Evolutionary conservation across 2,888 invertebrate species (phyloP).

Genomic region (Pachliopta kotzebuea): DNA sequence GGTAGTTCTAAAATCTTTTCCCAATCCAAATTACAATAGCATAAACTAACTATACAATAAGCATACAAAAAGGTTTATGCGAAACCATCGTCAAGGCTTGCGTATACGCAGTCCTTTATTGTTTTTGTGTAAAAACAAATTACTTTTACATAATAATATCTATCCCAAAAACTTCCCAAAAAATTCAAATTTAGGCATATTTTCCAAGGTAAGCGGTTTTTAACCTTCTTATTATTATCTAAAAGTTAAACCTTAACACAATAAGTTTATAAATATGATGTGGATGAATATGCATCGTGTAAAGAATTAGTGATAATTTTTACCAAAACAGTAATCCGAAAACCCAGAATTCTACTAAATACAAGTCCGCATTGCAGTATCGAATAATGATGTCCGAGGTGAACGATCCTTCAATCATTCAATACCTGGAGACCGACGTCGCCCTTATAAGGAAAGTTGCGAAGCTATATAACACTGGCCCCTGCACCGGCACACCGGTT

Average conservation of each 20-base stretch:
- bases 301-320: not conserved
- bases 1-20: too few species aligned
- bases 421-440: conserved; percentile 38
- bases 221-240: not conserved
- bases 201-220: not conserved
- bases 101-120: too few species aligned
- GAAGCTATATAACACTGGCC: conserved; percentile 35
- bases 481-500: conserved; percentile 34
- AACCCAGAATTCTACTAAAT: conserved; percentile 7
- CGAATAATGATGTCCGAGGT: conserved; percentile 54
- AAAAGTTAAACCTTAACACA: not conserved
- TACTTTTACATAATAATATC: too few species aligned
- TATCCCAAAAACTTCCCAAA: too few species aligned
- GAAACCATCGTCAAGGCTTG: too few species aligned
- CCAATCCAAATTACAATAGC: not conserved
- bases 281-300: not conserved
- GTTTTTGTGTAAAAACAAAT: too few species aligned
- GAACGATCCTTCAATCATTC: conserved; percentile 64
- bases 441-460: conserved; percentile 68
- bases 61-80: not conserved
- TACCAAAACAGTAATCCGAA: not conserved
- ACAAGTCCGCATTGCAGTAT: conserved; percentile 40
- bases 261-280: not conserved
- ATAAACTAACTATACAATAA: not conserved
- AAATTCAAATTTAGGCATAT: not conserved